Conservation (phyloP, 2,888 invertebrate genomes). For the Heliconius hortense region DNA sequence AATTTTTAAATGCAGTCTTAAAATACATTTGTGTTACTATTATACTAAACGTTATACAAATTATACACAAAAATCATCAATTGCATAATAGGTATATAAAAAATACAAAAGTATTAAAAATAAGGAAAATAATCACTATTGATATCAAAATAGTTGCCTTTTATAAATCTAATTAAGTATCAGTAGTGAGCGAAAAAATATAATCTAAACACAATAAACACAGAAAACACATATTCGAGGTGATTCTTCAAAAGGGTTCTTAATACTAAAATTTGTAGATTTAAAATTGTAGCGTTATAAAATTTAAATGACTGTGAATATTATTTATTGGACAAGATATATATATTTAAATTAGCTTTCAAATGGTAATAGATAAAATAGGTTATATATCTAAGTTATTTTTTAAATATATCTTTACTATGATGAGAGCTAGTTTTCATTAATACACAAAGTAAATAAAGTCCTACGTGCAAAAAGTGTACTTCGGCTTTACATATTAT, state of each 20-base stretch:
- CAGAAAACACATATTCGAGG: neutral
- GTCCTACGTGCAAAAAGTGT: neutral
- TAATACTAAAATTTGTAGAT: neutral
- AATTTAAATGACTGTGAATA: neutral
- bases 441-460: neutral
- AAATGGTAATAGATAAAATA: neutral
- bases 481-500: no score
- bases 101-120: conserved; percentile 1
- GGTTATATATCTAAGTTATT: no score
- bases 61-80: conserved; percentile 6
- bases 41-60: neutral
- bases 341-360: neutral
- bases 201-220: neutral
- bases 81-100: neutral
- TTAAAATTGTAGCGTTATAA: neutral
- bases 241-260: neutral
- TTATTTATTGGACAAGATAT: neutral
- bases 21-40: conserved; percentile 24
- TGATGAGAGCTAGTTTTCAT: neutral
- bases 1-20: conserved; percentile 36
- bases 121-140: conserved; percentile 12
- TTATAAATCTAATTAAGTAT: conserved; percentile 59
- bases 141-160: conserved; percentile 24
- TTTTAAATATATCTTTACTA: neutral
- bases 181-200: conserved; percentile 59